Evolutionary conservation across 2,888 invertebrate species (phyloP), one percentile per base, ranked within the genome.

Genomic region (Cylloceria caligata): DNA sequence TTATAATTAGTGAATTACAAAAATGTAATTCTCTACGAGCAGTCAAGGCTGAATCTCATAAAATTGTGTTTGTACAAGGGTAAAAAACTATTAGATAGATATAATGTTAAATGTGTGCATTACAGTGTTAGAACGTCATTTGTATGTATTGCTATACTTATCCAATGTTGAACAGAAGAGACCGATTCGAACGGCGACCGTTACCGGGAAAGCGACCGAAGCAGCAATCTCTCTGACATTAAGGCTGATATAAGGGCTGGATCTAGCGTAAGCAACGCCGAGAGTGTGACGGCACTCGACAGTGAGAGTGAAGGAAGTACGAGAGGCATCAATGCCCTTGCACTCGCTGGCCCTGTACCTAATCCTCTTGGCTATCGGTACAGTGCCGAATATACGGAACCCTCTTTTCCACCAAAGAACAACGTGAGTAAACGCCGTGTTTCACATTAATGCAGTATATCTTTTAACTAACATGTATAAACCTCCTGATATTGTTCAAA

Each of bases 141-240:
- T 30, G 27, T 34, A 45, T 45, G 11, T 30, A 30, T 16, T 34
- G 6, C 39, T 30, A 30, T 75, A 27, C 19, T 2, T 2, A 6
- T 49, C 7, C 4, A 0, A 27, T 21, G 52, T 52, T 52, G 57
- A 77, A 83, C 93, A 89, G 94, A 94, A 88, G 93, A 93, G 84
- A 92, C 92, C 52, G 92, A 93, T 84, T 93, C 92, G 76, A 93
- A 92, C 84, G 92, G 91, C 65, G 92, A 93, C 88, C 91, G 92
- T 81, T 93, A 93, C 86, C 91, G 96, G 87, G 96, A 96, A 91
- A 97, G 97, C 79, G 98, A 98, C 92, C 95, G 97, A 86, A 97
- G 97, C 89, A 98, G 98, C 69, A 98, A 98, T 91, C 97, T 98
- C 89, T 98, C 98, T 86, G 98, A 98, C 93, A 94, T 98, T 91